Evolutionary conservation across 2,888 invertebrate species (phyloP), one percentile per base, ranked within the genome.

Genomic region (Drosophila flavopinicola): DNA sequence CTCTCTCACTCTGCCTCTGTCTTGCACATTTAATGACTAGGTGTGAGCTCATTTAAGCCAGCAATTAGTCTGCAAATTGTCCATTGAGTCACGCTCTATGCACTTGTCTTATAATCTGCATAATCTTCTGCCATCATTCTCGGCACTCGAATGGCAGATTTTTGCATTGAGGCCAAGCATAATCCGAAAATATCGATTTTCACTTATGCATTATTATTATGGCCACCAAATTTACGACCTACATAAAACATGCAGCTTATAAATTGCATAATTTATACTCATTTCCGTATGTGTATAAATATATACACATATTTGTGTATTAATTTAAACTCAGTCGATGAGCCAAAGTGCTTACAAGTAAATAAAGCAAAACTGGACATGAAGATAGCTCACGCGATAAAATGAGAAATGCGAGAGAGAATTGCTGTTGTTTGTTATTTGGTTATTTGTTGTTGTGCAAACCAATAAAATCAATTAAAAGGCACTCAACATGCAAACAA

Each of bases 401-500:
- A 59, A 39, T 49, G 59, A 41, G 54, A 51, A 52, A 52, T 51
- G 53, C 17, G 29, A 23, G 29, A 39, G 63, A 23, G 29, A 39
- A 60, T 44, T 49, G 37, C 20, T 60, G 53, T 57, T 52, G n/a
- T n/a, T n/a, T n/a, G n/a, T n/a, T n/a, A n/a, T n/a, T n/a, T n/a
- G n/a, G n/a, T n/a, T n/a, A n/a, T n/a, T n/a, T n/a, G 37, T 44
- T 54, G 47, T 66, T 66, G 58, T 56, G 67, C 66, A 83, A 78
- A 68, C 87, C 83, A 87, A 83, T 83, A 83, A 83, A 83, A 83
- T 83, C 87, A 83, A 83, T 83, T 83, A 83, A 83, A 83, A 85
- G 76, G 69, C 83, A 87, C 85, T 87, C 87, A 82, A 70, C 75
- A 83, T 87, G 87, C 87, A 83, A 83, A 87, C 85, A 87, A 83